phyloP scores from a whole-genome alignment of 2,888 invertebrate species.

The Elegia similella region DNA sequence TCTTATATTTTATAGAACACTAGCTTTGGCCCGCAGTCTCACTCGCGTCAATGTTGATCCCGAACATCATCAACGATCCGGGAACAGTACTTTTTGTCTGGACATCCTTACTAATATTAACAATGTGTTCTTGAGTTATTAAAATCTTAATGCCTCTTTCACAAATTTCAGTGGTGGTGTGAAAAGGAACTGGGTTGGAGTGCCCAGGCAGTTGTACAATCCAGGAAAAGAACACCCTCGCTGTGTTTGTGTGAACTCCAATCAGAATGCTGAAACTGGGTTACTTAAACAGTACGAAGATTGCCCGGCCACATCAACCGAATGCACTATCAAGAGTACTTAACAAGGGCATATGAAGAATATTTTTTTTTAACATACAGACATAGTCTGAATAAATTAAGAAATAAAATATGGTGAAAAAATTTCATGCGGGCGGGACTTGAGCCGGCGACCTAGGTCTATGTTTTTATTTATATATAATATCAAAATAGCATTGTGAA shows the following conservation, averaged over 20 bases:
- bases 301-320: conserved; percentile 80
- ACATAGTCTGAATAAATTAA: neutral
- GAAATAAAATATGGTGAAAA: too few species aligned
- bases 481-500: too few species aligned
- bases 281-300: conserved; percentile 84
- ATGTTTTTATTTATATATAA: too few species aligned
- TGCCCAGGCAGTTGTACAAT: conserved; percentile 91
- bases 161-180: conserved; percentile 92
- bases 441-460: too few species aligned
- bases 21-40: too few species aligned
- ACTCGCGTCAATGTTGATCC: too few species aligned
- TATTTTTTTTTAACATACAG: neutral
- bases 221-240: conserved; percentile 85
- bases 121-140: too few species aligned
- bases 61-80: too few species aligned
- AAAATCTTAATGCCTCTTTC: conserved; percentile 19
- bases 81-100: too few species aligned
- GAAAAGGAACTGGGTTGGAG: conserved; percentile 92
- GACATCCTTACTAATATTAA: too few species aligned
- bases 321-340: conserved; percentile 66
- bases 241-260: conserved; percentile 90
- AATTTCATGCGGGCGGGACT: too few species aligned
- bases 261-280: conserved; percentile 64
- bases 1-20: too few species aligned
- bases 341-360: neutral